phyloP scores from a whole-genome alignment of 1,140 invertebrate species.

The Cardiocondyla obscurior region DNA sequence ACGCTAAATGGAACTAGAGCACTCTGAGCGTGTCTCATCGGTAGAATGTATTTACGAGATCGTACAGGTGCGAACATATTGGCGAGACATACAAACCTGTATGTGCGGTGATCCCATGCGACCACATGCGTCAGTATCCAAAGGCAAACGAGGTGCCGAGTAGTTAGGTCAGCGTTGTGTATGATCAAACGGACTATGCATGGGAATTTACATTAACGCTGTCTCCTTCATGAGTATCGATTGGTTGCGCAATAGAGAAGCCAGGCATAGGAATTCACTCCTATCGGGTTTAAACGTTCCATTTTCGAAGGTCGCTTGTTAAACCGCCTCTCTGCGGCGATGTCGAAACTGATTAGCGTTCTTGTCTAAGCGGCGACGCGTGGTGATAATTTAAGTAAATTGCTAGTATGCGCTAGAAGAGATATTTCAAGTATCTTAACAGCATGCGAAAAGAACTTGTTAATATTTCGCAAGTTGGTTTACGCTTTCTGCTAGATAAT shows the following conservation, averaged over 20 bases:
- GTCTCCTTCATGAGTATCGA: slow-evolving; percentile 48
- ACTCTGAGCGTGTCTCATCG: slow-evolving; percentile 47
- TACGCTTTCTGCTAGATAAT: neutral
- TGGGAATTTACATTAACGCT: slow-evolving; percentile 44
- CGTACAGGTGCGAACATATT: slow-evolving; percentile 58
- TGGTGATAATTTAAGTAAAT: neutral
- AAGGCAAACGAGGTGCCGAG: slow-evolving; percentile 52
- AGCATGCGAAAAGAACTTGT: neutral
- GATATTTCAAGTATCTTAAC: neutral
- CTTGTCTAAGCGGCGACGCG: neutral
- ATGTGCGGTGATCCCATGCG: neutral
- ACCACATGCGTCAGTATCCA: slow-evolving; percentile 43
- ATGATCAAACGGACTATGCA: slow-evolving; percentile 51
- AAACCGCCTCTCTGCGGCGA: neutral
- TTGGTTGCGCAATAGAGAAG: neutral
- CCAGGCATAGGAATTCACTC: slow-evolving; percentile 13
- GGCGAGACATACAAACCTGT: neutral
- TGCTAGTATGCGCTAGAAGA: neutral
- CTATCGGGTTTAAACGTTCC: neutral
- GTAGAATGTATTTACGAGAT: slow-evolving; percentile 29
- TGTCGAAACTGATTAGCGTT: slow-evolving; percentile 38
- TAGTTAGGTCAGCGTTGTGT: slow-evolving; percentile 42
- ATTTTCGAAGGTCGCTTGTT: slow-evolving; percentile 36
- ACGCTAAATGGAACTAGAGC: slow-evolving; percentile 71
- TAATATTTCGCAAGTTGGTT: slow-evolving; percentile 4